Percentiles rank a stretch among this genome's conserved stretches.
These are phyloP conservation scores for Temnopleurus reevesii DNA, from an alignment of 53 echinoderm and acorn worm species.

Conservation along the genomic window DNA sequence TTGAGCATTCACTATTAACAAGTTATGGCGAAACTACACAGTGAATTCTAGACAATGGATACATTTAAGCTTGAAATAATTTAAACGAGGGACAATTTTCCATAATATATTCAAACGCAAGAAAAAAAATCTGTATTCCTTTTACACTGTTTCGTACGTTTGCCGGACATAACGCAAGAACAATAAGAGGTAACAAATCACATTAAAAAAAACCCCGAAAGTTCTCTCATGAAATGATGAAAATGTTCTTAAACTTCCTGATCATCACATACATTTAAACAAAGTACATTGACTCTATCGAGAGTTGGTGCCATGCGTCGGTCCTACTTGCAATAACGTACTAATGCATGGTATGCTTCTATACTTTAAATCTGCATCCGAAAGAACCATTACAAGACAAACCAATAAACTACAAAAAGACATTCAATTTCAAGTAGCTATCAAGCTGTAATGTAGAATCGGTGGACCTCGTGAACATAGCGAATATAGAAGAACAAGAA, in stretches of 20 bases:
- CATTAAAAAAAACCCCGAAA: too few relatives aligned
- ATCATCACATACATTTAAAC: neutral
- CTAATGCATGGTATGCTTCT: neutral
- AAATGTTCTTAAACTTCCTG: neutral
- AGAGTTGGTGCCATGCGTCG: neutral
- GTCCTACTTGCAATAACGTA: constrained; percentile 10
- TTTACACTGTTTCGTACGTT: too few relatives aligned
- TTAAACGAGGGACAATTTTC: too few relatives aligned
- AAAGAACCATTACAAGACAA: constrained; percentile 16
- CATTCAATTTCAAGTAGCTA: constrained; percentile 35
- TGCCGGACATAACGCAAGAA: too few relatives aligned
- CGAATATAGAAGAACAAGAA: neutral
- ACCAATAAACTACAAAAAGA: constrained; percentile 16
- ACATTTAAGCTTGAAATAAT: too few relatives aligned
- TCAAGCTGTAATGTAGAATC: constrained; percentile 4
- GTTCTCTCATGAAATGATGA: too few relatives aligned
- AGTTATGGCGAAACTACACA: too few relatives aligned
- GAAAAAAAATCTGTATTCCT: too few relatives aligned
- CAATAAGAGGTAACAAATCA: too few relatives aligned
- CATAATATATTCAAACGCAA: too few relatives aligned
- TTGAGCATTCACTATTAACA: too few relatives aligned
- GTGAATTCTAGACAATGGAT: too few relatives aligned
- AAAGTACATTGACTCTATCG: neutral
- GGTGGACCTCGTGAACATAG: neutral
- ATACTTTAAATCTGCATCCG: constrained; percentile 1